Percentiles rank a stretch among this genome's conserved stretches.
Evolutionary conservation across 2,888 invertebrate species (phyloP).

Genomic region (Julus scanicus): DNA sequence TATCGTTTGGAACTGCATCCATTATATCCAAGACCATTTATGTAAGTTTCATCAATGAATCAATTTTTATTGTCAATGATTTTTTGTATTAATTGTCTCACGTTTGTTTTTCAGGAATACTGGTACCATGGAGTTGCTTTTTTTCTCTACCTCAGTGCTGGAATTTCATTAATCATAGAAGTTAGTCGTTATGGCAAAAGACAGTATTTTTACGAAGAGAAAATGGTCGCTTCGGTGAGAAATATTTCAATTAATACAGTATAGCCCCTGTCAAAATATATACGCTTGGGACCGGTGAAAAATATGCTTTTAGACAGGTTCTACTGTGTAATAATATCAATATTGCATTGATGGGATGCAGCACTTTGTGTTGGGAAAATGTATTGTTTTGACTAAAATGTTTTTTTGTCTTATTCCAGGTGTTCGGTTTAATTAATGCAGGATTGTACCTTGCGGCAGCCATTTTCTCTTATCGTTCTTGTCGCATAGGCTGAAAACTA

Average conservation of each 20-base stretch:
- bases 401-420: background rate
- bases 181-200: constrained; percentile 65
- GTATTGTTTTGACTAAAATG: background rate
- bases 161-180: constrained; percentile 76
- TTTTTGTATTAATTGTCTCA: background rate
- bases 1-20: constrained; percentile 44
- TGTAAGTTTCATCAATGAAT: background rate
- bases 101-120: constrained; percentile 75
- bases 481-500: background rate
- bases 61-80: no score
- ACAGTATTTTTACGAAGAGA: constrained; percentile 72
- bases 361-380: no score
- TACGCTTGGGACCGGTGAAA: no score
- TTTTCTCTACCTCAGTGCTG: constrained; percentile 77
- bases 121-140: constrained; percentile 82
- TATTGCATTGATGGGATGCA: no score
- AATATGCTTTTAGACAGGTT: no score
- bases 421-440: constrained; percentile 25
- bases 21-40: constrained; percentile 6
- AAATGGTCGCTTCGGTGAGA: constrained; percentile 62
- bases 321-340: no score
- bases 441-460: constrained; percentile 6
- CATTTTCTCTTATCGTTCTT: constrained; percentile 19
- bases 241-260: background rate
- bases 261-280: no score